Base-by-base conservation (phyloP, 2,888 invertebrate species). In the Girardia tigrina region DNA sequence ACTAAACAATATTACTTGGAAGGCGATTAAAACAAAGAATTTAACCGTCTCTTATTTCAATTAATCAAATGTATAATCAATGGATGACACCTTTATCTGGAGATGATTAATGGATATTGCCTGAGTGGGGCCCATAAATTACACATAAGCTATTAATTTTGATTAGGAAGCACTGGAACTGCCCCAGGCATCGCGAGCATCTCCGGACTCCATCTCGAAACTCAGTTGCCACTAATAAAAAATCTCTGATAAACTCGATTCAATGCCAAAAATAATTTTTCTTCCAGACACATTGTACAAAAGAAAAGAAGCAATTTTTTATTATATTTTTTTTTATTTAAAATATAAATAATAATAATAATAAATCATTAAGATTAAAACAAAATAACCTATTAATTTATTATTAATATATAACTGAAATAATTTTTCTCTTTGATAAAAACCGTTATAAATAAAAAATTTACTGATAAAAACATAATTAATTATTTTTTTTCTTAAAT, bases 51-150 rank as follows among this genome's bases (percentile, higher is more conserved):
- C n/a, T 6, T 20, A 2, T n/a, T 4, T 4, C 56, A n/a, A 56
- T 56, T 56, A 56, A 56, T 56, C 56, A 56, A 56, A n/a, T 56
- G 56, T n/a, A 16, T 56, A 56, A 56, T 56, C 56, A 56, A 56
- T 56, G n/a, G 56, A 56, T 56, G 56, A 56, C 56, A 56, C 56
- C 56, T 56, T 56, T 56, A 56, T 56, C 56, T 56, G n/a, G 23
- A 16, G n/a, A n/a, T 56, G 56, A 56, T 56, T 56, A 56, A 56
- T 56, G 4, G 56, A n/a, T n/a, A 56, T 56, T 12, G 56, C 56
- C 56, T 56, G 56, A 56, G 6, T 56, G 56, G 56, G 56, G n/a
- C 56, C 56, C 8, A 56, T 56, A 56, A 56, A 56, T 56, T 56
- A 56, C n/a, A n/a, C 56, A 4, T n/a, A 56, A 23, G 8, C n/a